These are phyloP conservation scores for Nibea coibor DNA, from an alignment of 2,113 vertebrate genomes.

Conservation along the genomic window DNA sequence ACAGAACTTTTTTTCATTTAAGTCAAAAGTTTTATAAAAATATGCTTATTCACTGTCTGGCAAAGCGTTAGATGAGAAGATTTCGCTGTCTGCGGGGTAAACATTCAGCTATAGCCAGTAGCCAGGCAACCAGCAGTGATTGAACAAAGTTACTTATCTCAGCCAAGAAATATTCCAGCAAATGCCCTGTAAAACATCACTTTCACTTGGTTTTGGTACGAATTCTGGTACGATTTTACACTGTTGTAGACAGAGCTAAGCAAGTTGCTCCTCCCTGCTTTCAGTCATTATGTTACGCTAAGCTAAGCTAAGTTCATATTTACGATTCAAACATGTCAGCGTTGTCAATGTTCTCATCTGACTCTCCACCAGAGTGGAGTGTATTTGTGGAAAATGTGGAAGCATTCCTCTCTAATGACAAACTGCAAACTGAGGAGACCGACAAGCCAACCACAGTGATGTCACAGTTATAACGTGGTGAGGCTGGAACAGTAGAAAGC, in stretches of 20 bases:
- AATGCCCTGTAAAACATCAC: neutral
- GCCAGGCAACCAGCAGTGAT: neutral
- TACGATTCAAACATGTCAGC: neutral
- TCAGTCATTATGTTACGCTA: neutral
- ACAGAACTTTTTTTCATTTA: too few species aligned
- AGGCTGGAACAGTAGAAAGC: conserved; percentile 46
- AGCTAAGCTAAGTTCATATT: neutral
- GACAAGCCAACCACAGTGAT: conserved; percentile 25
- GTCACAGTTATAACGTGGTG: conserved; percentile 46
- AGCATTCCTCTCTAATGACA: neutral
- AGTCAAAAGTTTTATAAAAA: too few species aligned
- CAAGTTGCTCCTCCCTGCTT: neutral
- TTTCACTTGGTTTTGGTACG: neutral
- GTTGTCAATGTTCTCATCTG: neutral
- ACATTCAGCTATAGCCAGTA: neutral
- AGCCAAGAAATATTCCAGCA: neutral
- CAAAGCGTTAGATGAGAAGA: neutral
- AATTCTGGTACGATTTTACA: neutral
- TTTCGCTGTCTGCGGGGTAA: neutral
- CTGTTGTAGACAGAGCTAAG: neutral
- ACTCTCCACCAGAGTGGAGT: neutral
- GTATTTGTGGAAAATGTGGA: neutral
- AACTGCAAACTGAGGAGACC: conserved; percentile 10
- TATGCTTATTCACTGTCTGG: too few species aligned
- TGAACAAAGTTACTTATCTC: neutral